Base-by-base conservation (phyloP, 2,888 invertebrate species). In the Mesorhabditis sp. region DNA sequence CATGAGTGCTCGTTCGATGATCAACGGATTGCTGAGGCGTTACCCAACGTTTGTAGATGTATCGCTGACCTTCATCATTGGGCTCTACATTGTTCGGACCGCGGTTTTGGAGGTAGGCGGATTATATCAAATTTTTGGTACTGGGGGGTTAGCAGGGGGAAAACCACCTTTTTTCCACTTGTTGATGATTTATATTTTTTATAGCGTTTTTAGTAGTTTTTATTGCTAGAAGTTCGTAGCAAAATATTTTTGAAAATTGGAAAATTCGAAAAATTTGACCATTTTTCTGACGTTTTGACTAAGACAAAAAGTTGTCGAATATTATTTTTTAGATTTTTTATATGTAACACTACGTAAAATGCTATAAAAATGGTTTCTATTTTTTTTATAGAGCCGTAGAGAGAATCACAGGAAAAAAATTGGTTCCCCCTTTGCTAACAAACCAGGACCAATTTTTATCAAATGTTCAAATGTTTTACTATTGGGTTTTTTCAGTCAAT, bases 11-110 rank as follows among this genome's bases (percentile, higher is more conserved):
- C 58, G n/a, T 0, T 50, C 58, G 7, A 13, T 50, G 7, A 50
- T 50, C 58, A 13, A 13, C n/a, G 58, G 58, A 13, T 50, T 10
- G 10, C n/a, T 50, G 10, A 10, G n/a, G n/a, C 58, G 58, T 13
- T 50, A 50, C 2, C n/a, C 58, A 2, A 13, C 77, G 4, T 77
- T 77, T 44, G 70, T 76, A 28, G 78, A 78, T 66, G 73, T 78
- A 4, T 67, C 72, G 3, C 68, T 71, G 67, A 71, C 74, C n/a
- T 78, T 76, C 58, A 43, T 76, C 4, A 66, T 71, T 15, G 76
- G 61, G 28, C 5, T 69, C 4, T 66, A 66, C 6, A 13, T 69
- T 0, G 64, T 72, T 3, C 44, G 67, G 15, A 45, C 67, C 6
- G 45, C 62, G 41, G 45, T 72, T 42, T 43, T 65, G 15, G 72